Conservation (phyloP, 2,797 vertebrate species). For the Sparidentex hasta region DNA sequence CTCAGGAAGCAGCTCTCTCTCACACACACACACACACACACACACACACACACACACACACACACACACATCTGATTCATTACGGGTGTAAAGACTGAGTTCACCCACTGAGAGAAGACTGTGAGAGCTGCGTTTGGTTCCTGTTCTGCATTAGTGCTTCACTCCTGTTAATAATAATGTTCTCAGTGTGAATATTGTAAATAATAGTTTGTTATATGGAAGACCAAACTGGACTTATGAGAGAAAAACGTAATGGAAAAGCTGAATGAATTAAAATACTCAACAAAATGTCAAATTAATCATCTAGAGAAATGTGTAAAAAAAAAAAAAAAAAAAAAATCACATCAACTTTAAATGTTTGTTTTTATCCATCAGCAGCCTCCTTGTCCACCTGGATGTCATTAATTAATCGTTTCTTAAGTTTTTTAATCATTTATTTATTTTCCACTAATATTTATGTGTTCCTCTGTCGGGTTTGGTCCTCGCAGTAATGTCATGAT, state of each 20-base stretch:
- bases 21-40: too few relatives aligned
- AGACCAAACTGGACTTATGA: constrained; percentile 8
- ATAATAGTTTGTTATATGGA: constrained; percentile 46
- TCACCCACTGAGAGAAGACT: constrained; percentile 6
- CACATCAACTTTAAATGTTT: too few relatives aligned
- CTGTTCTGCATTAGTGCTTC: constrained; percentile 7
- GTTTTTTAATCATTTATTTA: constrained; percentile 16
- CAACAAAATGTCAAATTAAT: background rate
- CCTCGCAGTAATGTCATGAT: background rate
- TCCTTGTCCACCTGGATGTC: background rate
- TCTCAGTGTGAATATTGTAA: constrained; percentile 69
- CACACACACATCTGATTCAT: constrained; percentile 2
- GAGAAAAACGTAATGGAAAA: constrained; percentile 1
- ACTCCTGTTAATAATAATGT: constrained; percentile 11
- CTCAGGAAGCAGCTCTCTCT: constrained; percentile 46
- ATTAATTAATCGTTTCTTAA: background rate
- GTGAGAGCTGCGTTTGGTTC: background rate
- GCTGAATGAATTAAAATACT: constrained; percentile 2
- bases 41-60: too few relatives aligned
- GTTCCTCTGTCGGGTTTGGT: background rate
- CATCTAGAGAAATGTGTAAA: constrained; percentile 1
- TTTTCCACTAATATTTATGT: constrained; percentile 7
- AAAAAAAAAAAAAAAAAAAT: constrained; percentile 17
- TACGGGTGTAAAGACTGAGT: constrained; percentile 26
- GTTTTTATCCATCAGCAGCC: background rate